These are phyloP conservation scores for Leptopterna dolabrata DNA, from an alignment of 2,888 invertebrate genomes.

Conservation along the genomic window DNA sequence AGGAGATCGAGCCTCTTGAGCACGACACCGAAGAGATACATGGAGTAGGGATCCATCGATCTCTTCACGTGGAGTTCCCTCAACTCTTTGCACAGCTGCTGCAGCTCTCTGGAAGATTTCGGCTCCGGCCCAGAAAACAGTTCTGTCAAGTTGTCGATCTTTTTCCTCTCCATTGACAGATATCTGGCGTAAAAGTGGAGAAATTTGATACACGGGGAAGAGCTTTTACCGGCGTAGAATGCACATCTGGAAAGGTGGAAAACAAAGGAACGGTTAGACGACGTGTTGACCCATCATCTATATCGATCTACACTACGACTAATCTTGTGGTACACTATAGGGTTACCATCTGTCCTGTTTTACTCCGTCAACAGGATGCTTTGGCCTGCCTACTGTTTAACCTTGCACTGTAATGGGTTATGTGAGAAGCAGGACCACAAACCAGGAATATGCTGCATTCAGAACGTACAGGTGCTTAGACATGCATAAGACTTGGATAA, in stretches of 20 bases:
- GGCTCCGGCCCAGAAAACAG: conserved; percentile 73
- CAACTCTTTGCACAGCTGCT: conserved; percentile 72
- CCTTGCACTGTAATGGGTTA: too few species aligned
- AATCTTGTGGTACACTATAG: too few species aligned
- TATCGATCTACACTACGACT: background rate
- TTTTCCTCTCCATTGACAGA: conserved; percentile 90
- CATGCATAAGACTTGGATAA: too few species aligned
- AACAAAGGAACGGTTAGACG: background rate
- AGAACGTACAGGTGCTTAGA: too few species aligned
- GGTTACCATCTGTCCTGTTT: too few species aligned
- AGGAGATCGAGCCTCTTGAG: conserved; percentile 86
- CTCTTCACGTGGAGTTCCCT: conserved; percentile 70
- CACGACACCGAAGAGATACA: conserved; percentile 91
- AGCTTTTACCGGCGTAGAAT: conserved; percentile 79
- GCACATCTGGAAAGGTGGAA: conserved; percentile 73
- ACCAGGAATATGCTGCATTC: too few species aligned
- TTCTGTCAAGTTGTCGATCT: conserved; percentile 84
- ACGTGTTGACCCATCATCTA: background rate
- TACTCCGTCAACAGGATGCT: too few species aligned
- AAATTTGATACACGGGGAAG: conserved; percentile 80
- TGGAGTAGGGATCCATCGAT: conserved; percentile 85
- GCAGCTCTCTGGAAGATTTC: conserved; percentile 69
- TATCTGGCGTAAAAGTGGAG: conserved; percentile 87
- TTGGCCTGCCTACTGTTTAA: too few species aligned
- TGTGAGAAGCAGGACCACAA: too few species aligned